Evolutionary conservation across 1,140 invertebrate species (phyloP).

Genomic region (Neodiprion pinetum): DNA sequence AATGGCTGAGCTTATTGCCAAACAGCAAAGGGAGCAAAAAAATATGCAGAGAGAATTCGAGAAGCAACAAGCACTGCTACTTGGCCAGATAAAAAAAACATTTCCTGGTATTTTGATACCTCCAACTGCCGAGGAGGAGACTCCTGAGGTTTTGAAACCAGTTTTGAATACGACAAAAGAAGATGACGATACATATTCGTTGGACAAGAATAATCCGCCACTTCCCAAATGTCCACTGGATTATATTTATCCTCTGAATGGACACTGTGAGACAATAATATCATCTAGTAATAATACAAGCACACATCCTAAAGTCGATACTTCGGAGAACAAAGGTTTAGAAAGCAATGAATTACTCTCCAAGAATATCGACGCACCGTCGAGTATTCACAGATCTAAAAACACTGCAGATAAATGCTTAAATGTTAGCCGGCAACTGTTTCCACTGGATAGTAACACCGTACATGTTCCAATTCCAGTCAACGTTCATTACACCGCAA

Average conservation of each 20-base stretch:
- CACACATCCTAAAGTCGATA: background rate
- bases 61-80: constrained; percentile 65
- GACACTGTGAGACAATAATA: background rate
- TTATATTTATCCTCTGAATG: constrained; percentile 38
- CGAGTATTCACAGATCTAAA: constrained; percentile 19
- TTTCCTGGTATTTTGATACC: constrained; percentile 45
- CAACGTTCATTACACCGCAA: constrained; percentile 41
- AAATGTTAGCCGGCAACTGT: constrained; percentile 48
- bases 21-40: constrained; percentile 66
- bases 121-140: constrained; percentile 29
- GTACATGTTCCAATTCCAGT: constrained; percentile 39
- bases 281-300: background rate
- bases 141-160: constrained; percentile 4
- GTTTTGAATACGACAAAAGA: background rate
- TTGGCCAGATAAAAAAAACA: constrained; percentile 64
- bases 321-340: background rate
- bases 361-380: constrained; percentile 12
- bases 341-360: background rate
- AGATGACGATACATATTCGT: background rate
- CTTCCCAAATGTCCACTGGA: constrained; percentile 37
- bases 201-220: background rate
- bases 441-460: constrained; percentile 47
- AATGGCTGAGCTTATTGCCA: constrained; percentile 64
- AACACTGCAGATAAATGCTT: constrained; percentile 32
- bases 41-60: constrained; percentile 67